Evolutionary conservation across 2,113 vertebrate species (phyloP).

Genomic region (Paradoxurus hermaphroditus): DNA sequence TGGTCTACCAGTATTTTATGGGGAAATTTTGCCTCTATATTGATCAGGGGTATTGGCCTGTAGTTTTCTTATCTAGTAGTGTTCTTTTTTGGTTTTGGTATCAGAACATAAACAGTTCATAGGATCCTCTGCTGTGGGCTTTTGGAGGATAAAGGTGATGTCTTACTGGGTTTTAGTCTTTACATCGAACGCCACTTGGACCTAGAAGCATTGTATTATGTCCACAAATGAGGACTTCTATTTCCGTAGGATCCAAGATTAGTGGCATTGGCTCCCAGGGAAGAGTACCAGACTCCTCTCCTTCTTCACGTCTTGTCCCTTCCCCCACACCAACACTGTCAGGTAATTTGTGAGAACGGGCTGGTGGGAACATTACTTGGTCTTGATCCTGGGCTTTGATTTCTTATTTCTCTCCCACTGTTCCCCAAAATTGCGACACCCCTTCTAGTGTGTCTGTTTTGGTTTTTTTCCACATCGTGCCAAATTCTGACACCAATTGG

Average conservation of each 20-base stretch:
- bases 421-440: too few relatives aligned
- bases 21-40: background rate
- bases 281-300: background rate
- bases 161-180: background rate
- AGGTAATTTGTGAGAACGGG: background rate
- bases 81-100: background rate
- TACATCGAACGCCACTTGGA: background rate
- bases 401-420: background rate
- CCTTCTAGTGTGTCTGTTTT: background rate
- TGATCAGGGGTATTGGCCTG: background rate
- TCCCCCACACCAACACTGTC: background rate
- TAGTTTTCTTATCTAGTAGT: background rate
- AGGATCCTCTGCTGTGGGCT: background rate
- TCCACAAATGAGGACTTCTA: background rate
- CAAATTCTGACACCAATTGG: background rate
- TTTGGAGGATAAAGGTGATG: too few relatives aligned
- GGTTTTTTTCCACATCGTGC: background rate
- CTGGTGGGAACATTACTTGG: background rate
- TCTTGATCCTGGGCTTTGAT: background rate
- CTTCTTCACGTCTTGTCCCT: too few relatives aligned
- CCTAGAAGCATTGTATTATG: background rate
- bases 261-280: background rate
- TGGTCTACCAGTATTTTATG: background rate
- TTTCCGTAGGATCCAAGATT: too few relatives aligned
- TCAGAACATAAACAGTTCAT: background rate